A percentile compares a stretch with the other conserved stretches of the same genome.
These are phyloP conservation scores for Dascyllus trimaculatus DNA, from an alignment of 2,113 vertebrate species.

Conservation along the genomic window DNA sequence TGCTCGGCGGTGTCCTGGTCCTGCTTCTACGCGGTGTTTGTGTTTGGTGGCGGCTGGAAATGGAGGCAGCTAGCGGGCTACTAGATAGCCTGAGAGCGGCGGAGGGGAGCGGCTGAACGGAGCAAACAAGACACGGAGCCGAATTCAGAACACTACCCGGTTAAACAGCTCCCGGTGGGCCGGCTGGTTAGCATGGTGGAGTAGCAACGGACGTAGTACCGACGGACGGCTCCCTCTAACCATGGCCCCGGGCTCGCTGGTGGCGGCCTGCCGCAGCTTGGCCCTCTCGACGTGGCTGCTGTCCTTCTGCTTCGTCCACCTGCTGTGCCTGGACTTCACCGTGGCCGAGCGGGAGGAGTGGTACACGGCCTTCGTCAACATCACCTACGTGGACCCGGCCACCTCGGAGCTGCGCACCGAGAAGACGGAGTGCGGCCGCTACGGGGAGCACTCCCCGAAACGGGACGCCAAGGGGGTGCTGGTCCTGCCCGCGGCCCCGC, in stretches of 20 bases:
- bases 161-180: background rate
- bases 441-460: constrained; percentile 96
- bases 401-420: constrained; percentile 89
- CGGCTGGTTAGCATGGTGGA: constrained; percentile 57
- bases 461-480: constrained; percentile 92
- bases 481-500: constrained; percentile 85
- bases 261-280: constrained; percentile 96
- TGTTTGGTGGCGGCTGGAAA: constrained; percentile 36
- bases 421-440: constrained; percentile 95
- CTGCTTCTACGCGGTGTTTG: background rate
- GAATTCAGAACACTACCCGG: no score
- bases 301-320: constrained; percentile 97
- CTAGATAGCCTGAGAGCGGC: constrained; percentile 2
- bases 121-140: background rate
- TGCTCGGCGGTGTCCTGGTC: accelerated
- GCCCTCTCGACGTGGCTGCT: constrained; percentile 98
- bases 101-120: constrained; percentile 39
- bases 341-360: constrained; percentile 99
- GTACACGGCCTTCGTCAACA: constrained; percentile 99
- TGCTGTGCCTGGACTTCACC: constrained; percentile 97
- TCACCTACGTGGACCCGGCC: constrained; percentile 93
- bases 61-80: constrained; percentile 45
- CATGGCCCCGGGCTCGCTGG: constrained; percentile 91
- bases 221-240: constrained; percentile 13
- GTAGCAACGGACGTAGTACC: constrained; percentile 34